Base-by-base conservation (phyloP, 2,888 invertebrate genomes). In the Venustoraphidia nigricollis region DNA sequence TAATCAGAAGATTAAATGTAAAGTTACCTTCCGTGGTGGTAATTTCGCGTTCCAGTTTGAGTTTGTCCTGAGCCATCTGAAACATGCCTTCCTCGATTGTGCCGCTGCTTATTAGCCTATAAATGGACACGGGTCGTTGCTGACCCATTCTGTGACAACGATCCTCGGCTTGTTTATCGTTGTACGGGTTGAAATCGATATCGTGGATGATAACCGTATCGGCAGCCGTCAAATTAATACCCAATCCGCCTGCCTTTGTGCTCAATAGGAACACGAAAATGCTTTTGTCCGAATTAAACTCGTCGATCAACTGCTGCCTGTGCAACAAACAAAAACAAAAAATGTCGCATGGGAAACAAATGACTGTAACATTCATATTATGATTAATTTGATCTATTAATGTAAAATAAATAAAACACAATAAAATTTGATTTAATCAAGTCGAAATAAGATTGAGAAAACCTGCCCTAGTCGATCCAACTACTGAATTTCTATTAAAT, bases 131-230 rank as follows among this genome's bases (percentile, higher is more conserved):
- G 0, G 88, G 84, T 54, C 86, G 84, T 1, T 72, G 77, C 61
- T 85, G 84, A 0, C 84, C 84, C 77, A 85, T 78, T 34, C 84
- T 70, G 62, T 85, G 84, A 62, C 83, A 83, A 53, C 84, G 73
- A 69, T 97, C 96, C 65, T 96, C 95, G 0, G 96, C 96, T 68
- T 95, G 94, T 66, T 94, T 95, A 66, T 97, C 96, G 65, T 96
- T 96, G 67, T 96, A 95, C 0, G 96, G 96, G 71, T 97, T 97
- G 66, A 93, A 95, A 71, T 97, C 97, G 45, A 96, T 91, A 62
- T 97, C 97, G 65, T 97, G 95, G 54, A 97, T 84, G 58, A 94
- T 84, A 55, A 96, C 96, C 10, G 89, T 89, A 69, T 96, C 94
- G 0, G 97, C 96, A 0, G 91, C 82, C 0, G 92, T 92, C 53